Base-by-base conservation (phyloP, 2,888 invertebrate species). In the Herminia tarsipennalis region DNA sequence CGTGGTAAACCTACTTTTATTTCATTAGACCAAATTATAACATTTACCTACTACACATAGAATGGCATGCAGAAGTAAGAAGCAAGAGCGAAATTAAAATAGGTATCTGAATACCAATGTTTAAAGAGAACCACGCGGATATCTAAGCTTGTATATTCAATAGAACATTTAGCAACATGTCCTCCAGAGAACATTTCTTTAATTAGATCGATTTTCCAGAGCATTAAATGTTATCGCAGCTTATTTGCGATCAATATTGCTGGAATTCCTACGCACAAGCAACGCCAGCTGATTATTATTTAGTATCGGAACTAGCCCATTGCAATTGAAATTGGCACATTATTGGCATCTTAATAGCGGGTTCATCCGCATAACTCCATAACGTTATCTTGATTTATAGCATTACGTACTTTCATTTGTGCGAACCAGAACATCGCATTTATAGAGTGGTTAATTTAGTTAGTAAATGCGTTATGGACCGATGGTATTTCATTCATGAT, bases 381-480 rank as follows among this genome's bases (percentile, higher is more conserved):
- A 70, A 71, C 71, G 74, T 81, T 88, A 87, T 89, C 87, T 86
- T 86, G 83, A 87, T 84, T 83, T 78, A 89, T 86, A 54, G 73
- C 53, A 58, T 69, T 72, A 76, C 69, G 67, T 73, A 76, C 75
- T 78, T 78, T 71, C 70, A 73, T 73, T 71, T 67, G 69, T 67
- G 68, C 74, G 69, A 62, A 66, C 76, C 78, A 82, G 76, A 81
- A 76, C 77, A 78, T 53, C 53, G 50, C 52, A 66, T 76, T 66
- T 59, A 62, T 71, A 72, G 66, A 76, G 71, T 76, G 78, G 70
- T 72, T 82, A 70, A 79, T 87, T 81, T 78, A 75, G 70, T 71
- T 66, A 69, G 74, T 77, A 55, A 81, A 81, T 81, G 77, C 70
- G 74, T 59, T 74, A 70, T 67, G 49, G 60, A 65, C 72, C 57